Conservation (phyloP, 2,797 vertebrate species). For the Uromys caudimaculatus region DNA sequence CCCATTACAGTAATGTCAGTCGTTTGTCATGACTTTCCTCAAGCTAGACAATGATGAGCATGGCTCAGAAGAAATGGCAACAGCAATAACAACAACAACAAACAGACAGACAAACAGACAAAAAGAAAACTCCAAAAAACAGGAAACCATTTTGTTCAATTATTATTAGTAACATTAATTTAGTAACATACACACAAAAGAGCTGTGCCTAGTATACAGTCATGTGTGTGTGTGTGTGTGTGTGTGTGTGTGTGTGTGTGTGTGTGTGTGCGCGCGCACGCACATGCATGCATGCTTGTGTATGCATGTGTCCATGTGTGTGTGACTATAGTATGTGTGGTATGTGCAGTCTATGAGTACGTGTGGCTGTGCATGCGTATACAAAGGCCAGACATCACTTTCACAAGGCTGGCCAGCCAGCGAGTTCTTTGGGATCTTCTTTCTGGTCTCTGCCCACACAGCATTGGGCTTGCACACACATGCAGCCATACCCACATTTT, state of each 20-base stretch:
- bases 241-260: neutral
- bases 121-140: neutral
- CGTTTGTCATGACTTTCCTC: neutral
- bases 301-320: neutral
- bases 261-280: neutral
- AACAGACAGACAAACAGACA: neutral
- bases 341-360: neutral
- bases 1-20: neutral
- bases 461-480: neutral
- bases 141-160: neutral
- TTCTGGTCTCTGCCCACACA: neutral
- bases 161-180: too few relatives aligned
- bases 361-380: neutral
- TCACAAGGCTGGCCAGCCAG: neutral
- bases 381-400: neutral
- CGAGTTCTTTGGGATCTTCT: neutral
- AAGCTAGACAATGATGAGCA: rapidly evolving
- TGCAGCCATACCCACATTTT: neutral
- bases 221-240: neutral
- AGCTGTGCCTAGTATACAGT: neutral
- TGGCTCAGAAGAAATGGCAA: neutral
- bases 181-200: neutral
- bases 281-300: neutral
- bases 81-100: neutral
- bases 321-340: neutral